Base-by-base conservation (phyloP, 2,113 vertebrate genomes). In the Montifringilla adamsi region DNA sequence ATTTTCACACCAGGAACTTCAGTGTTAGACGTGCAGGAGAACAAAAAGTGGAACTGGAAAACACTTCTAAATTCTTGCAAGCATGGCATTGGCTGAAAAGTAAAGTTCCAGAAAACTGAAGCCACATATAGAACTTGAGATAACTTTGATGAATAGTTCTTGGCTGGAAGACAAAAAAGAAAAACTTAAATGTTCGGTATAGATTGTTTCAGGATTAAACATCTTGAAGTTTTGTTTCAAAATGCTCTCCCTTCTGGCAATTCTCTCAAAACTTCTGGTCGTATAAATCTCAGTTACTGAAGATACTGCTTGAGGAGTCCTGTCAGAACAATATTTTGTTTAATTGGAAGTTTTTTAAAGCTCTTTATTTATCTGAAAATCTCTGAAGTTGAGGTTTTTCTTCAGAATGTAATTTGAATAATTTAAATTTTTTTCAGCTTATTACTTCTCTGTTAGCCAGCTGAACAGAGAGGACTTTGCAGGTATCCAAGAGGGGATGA, bases 161-260 rank as follows among this genome's bases (percentile, higher is more conserved):
- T 96, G 93, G 89, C 89, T 78, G 52, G 47, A 63, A 86, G 39
- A 93, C 86, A 90, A 67, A 74, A 86, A 86, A 39, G 39, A 75
- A 43, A 94, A 92, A 69, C 52, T 26, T 84, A 70, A 70, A 75
- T 72, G 86, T 78, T 89, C 60, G 67, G 33, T 74, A 47, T 63
- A 10, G 35, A 95, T 92, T 90, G 90, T 86, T 97, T 95, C 39
- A 74, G 80, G 73, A 95, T 74, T 92, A 92, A 93, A 75, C 83
- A 86, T 95, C 89, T 92, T 93, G 91, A 92, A 84, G 69, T 90
- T 89, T 67, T 87, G 47, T 89, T 93, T 89, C 93, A 92, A 95
- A 94, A 95, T 92, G 60, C 76, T 94, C 69, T 97, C 76, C 89
- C 86, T 89, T 94, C 94, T 95, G 95, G 94, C 94, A 93, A 67